A percentile compares a stretch with the other conserved stretches of the same genome.
Conservation (phyloP, 2,888 invertebrate genomes). For the Parthenolecanium corni region DNA sequence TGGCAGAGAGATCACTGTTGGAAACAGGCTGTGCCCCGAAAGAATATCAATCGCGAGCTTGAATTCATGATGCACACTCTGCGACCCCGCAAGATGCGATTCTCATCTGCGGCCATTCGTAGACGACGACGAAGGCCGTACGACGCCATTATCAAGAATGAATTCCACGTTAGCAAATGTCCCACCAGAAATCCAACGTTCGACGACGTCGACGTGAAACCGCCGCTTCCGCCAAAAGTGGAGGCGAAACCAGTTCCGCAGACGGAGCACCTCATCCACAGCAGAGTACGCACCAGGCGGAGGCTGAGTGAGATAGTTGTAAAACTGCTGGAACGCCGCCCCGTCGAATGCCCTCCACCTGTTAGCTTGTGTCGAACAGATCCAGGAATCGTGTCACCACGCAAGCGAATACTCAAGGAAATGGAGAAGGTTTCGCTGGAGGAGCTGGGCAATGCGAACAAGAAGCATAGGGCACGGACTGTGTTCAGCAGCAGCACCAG, state of each 20-base stretch:
- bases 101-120: conserved; percentile 39
- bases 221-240: too few species aligned
- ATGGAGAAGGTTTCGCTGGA: conserved; percentile 63
- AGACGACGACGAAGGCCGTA: conserved; percentile 57
- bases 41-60: conserved; percentile 60
- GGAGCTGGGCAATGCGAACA: conserved; percentile 46
- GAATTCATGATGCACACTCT: conserved; percentile 55
- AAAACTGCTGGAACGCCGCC: conserved; percentile 34
- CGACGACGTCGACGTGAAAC: neutral
- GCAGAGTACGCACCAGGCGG: too few species aligned
- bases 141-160: conserved; percentile 40
- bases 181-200: neutral
- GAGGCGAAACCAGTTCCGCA: neutral
- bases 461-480: conserved; percentile 41
- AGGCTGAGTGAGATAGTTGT: conserved; percentile 33
- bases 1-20: conserved; percentile 84
- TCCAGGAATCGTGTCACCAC: conserved; percentile 59
- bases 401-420: conserved; percentile 70
- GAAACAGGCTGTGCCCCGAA: conserved; percentile 68
- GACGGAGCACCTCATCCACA: too few species aligned
- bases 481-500: conserved; percentile 2
- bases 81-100: conserved; percentile 38
- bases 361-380: conserved; percentile 36
- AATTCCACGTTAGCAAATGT: neutral
- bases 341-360: conserved; percentile 2